Base-by-base conservation (phyloP, 2,888 invertebrate species). In the Aspidiotus destructor region DNA sequence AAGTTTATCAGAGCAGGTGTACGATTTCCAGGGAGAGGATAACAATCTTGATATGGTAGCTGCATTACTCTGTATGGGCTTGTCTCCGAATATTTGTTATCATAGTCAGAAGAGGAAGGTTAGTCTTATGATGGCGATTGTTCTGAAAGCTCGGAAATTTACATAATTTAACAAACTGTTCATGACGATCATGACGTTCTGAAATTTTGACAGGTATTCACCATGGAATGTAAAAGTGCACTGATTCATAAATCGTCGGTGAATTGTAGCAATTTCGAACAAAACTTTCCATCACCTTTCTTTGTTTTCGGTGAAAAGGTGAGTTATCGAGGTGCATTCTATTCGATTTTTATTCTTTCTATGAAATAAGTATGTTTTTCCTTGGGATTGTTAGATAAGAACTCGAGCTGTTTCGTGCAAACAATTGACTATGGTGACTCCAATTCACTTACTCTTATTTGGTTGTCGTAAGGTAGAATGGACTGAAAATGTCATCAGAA, bases 221-320 rank as follows among this genome's bases (percentile, higher is more conserved):
- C 98, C 0, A 92, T 92, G 0, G 98, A 97, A 80, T 91, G 93
- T 68, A 95, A 93, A 76, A 86, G 90, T 0, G 98, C 98, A 0
- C 80, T 99, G 2, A 89, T 99, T 71, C 95, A 97, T 80, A 98
- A 97, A 79, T 92, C 94, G 0, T 98, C 97, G 0, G 95, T 98
- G 5, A 96, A 97, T 80, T 93, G 92, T 77, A 87, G 86, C 74
- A 90, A 89, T 76, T 80, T 84, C 63, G 89, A 89, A 62, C 86
- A 89, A 70, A 83, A 83, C 72, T 97, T 97, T 76, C 89, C 91
- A 0, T 95, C 90, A 72, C 98, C 98, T 0, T 88, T 96, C 77
- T 96, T 99, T 77, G 91, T 99, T 69, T 99, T 98, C 78, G 96
- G 97, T 0, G 98, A 99, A 80, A 99, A 99, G 81, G 85, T 85